Conservation (phyloP, 1,140 invertebrate species). For the Oedothorax gibbosus region DNA sequence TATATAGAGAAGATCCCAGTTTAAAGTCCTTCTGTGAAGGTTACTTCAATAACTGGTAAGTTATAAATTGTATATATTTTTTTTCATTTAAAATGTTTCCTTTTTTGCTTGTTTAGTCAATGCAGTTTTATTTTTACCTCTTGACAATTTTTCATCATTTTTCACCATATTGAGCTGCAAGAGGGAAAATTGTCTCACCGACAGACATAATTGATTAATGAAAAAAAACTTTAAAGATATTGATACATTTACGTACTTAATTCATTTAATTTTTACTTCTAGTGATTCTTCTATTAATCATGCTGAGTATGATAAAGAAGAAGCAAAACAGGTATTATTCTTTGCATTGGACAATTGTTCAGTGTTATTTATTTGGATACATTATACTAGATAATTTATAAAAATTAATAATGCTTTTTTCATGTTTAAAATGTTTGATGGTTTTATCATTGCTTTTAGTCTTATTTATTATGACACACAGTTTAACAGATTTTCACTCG, state of each 20-base stretch:
- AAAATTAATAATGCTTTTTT: too few relatives aligned
- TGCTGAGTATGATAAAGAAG: constrained; percentile 71
- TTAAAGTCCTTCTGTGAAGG: constrained; percentile 77
- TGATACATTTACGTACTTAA: too few relatives aligned
- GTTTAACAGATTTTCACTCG: too few relatives aligned
- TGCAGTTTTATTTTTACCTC: neutral
- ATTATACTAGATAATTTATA: too few relatives aligned
- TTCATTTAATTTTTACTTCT: constrained; percentile 23
- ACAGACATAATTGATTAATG: too few relatives aligned
- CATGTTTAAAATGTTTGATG: too few relatives aligned
- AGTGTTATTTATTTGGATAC: too few relatives aligned
- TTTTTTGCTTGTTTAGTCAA: neutral
- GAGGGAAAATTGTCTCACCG: too few relatives aligned
- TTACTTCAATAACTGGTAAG: constrained; percentile 74
- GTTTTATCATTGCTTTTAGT: too few relatives aligned
- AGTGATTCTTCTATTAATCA: constrained; percentile 65
- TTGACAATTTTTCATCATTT: neutral
- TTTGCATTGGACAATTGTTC: neutral
- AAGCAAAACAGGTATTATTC: constrained; percentile 68
- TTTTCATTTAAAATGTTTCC: constrained; percentile 70
- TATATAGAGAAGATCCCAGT: constrained; percentile 79
- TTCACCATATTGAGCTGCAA: too few relatives aligned
- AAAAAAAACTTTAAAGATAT: too few relatives aligned
- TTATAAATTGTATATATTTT: constrained; percentile 31
- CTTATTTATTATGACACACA: too few relatives aligned